Conservation (phyloP, 2,113 vertebrate species). For the Tragulus kanchil region DNA sequence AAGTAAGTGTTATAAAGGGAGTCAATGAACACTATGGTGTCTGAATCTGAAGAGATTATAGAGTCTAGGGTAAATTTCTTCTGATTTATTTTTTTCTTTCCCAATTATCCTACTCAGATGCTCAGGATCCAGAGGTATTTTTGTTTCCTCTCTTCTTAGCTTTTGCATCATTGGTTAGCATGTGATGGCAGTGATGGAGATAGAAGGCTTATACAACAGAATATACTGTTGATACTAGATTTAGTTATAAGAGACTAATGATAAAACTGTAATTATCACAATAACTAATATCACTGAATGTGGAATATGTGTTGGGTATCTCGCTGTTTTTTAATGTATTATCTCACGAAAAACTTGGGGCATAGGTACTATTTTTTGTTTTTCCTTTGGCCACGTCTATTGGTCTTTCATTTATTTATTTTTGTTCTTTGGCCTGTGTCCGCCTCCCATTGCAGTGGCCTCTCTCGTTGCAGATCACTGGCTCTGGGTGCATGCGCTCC, state of each 20-base stretch:
- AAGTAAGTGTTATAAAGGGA: not conserved
- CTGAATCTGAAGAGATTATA: not conserved
- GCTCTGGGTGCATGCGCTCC: no score
- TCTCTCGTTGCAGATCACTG: no score
- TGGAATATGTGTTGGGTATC: not conserved
- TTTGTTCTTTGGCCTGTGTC: no score
- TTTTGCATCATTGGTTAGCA: not conserved
- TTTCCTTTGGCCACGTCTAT: no score
- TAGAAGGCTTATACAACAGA: not conserved
- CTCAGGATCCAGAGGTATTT: not conserved
- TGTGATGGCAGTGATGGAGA: not conserved
- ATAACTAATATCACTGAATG: not conserved
- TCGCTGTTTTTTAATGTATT: not conserved
- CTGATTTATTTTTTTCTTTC: not conserved
- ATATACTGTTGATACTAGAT: not conserved
- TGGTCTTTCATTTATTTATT: no score
- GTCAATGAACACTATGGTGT: not conserved
- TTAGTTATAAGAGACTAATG: not conserved
- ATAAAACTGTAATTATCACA: not conserved
- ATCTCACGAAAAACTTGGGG: not conserved
- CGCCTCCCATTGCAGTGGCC: no score
- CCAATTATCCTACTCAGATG: not conserved
- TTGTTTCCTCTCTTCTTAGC: not conserved
- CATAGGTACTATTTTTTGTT: not conserved
- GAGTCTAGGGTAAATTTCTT: not conserved